Evolutionary conservation across 2,113 vertebrate species (phyloP).

Genomic region (Corydoras maculifer): DNA sequence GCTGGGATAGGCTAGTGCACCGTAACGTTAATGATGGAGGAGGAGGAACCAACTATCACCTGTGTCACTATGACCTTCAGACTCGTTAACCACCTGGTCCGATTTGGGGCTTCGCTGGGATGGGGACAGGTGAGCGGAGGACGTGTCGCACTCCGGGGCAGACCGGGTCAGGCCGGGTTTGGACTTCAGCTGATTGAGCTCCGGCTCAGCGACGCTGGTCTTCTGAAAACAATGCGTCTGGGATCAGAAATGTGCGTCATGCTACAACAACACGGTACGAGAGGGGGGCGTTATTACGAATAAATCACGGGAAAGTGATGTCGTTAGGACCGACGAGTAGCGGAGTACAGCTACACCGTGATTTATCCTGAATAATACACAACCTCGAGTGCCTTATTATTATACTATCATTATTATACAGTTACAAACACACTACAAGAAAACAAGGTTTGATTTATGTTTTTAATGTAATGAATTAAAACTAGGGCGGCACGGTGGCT

Average conservation of each 20-base stretch:
- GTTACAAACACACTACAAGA: too few species aligned
- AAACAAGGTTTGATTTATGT: too few species aligned
- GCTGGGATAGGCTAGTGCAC: not conserved
- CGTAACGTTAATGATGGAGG: not conserved
- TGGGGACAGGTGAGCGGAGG: constrained; percentile 72
- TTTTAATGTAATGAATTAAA: too few species aligned
- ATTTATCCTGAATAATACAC: too few species aligned
- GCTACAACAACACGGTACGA: not conserved
- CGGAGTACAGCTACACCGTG: too few species aligned
- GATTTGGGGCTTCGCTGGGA: constrained; percentile 63
- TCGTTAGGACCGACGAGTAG: too few species aligned
- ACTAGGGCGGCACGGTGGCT: too few species aligned
- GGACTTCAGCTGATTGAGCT: constrained; percentile 74
- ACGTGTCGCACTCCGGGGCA: constrained; percentile 70
- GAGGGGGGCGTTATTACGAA: too few species aligned
- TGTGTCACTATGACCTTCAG: constrained; percentile 65
- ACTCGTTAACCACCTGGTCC: constrained; percentile 48
- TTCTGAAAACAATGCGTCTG: constrained; percentile 71
- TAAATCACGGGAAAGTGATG: too few species aligned
- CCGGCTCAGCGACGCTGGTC: constrained; percentile 56
- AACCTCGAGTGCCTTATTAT: too few species aligned
- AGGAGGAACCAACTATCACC: constrained; percentile 39
- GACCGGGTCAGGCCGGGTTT: constrained; percentile 73
- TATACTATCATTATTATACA: too few species aligned
- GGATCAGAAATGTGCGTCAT: not conserved